These are phyloP conservation scores for Mobula birostris DNA, from an alignment of 2,113 vertebrate genomes.

Conservation along the genomic window DNA sequence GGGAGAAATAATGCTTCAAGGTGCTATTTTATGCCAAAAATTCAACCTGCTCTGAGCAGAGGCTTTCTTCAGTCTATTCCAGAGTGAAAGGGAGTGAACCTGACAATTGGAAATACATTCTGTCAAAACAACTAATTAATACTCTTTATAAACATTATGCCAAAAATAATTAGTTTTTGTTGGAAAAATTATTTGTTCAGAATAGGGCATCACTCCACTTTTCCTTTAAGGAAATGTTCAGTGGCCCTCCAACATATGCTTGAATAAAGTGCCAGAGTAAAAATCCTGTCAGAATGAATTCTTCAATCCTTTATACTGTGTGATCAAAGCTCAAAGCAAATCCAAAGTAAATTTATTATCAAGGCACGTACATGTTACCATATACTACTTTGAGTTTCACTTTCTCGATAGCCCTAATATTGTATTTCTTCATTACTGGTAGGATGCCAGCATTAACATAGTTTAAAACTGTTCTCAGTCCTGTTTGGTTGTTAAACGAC, in stretches of 20 bases:
- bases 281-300: not conserved
- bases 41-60: not conserved
- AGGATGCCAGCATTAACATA: not conserved
- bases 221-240: not conserved
- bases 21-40: not conserved
- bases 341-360: too few species aligned
- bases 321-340: not conserved
- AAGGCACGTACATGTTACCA: too few species aligned
- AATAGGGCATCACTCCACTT: not conserved
- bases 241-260: not conserved
- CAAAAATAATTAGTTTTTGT: not conserved
- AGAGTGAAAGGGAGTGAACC: not conserved
- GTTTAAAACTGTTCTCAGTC: not conserved
- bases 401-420: not conserved
- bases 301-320: not conserved
- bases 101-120: not conserved
- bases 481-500: not conserved
- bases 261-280: not conserved
- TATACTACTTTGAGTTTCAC: too few species aligned
- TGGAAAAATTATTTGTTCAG: not conserved
- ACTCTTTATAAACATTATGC: not conserved
- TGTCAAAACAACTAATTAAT: not conserved
- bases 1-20: not conserved
- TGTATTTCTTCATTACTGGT: not conserved
- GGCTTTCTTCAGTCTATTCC: not conserved